Base-by-base conservation (phyloP, 1,140 invertebrate genomes). In the Manduca sexta region DNA sequence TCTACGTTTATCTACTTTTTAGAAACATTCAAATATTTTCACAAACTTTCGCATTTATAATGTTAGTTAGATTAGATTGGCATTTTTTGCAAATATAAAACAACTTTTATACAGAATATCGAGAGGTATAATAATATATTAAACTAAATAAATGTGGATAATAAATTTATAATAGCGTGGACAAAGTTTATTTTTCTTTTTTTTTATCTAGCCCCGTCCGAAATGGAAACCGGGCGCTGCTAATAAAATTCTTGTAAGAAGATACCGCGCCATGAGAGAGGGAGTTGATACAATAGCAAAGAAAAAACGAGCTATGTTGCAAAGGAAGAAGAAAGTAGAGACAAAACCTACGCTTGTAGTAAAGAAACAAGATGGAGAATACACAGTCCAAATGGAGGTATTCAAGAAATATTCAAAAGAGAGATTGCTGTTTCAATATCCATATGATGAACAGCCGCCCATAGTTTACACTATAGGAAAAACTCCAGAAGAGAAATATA, bases 371-470 rank as follows among this genome's bases (percentile, higher is more conserved):
- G 75, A 76, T 17, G 81, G 81, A 14, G 81, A 84, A 61, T 84
- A 78, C 45, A 77, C 69, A 18, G 82, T 85, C 16, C 69, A 78
- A 41, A 85, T 85, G 82, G 82, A 85, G 57, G 76, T 83, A 0
- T 82, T 85, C 42, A 83, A 83, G 35, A 78, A 82, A 49, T 85
- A 74, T 64, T 83, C 82, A 12, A 85, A 77, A 45, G 77, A 83
- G 52, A 53, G 82, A 41, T 61, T 83, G 3, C 4, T 73, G 13
- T 74, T 69, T 39, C 79, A 85, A 59, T 79, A 80, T 59, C 82
- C 82, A 3, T 85, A 80, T 33, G 82, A 85, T 30, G 82, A 85
- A 39, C 82, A 80, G 53, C 73, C 74, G 6, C 79, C 82, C 3
- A 39, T 83, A 26, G 56, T 79, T 21, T 85, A 83, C 21, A 77